Percentiles rank a stretch among this genome's conserved stretches.
These are phyloP conservation scores for Ascidia mentula DNA, from an alignment of 23 tunicate genomes.

Conservation along the genomic window DNA sequence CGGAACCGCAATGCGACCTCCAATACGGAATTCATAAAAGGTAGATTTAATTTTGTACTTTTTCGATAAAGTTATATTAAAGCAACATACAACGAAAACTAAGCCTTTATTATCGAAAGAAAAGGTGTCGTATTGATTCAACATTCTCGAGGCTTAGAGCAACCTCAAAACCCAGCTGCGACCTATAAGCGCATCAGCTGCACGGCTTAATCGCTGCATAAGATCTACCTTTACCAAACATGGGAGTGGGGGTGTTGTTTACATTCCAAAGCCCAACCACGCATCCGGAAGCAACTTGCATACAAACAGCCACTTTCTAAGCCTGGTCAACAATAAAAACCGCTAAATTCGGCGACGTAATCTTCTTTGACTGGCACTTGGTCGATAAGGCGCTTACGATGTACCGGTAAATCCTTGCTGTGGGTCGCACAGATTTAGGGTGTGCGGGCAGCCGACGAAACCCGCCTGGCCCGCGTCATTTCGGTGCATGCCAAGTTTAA, in stretches of 20 bases:
- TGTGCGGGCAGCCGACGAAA: neutral
- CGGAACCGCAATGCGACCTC: neutral
- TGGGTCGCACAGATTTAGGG: neutral
- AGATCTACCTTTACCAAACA: neutral
- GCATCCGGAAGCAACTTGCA: no score
- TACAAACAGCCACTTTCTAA: neutral
- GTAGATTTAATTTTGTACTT: neutral
- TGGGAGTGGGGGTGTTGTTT: neutral
- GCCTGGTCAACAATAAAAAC: neutral
- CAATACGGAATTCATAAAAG: neutral
- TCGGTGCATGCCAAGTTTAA: neutral
- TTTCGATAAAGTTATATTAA: neutral
- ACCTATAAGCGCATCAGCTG: neutral
- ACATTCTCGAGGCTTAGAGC: no score
- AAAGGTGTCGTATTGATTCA: no score
- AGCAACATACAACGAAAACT: no score
- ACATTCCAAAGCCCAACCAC: neutral
- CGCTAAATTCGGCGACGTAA: neutral
- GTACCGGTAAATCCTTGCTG: neutral
- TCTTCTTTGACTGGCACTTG: neutral
- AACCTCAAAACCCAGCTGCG: constrained; percentile 1
- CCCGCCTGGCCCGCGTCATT: neutral
- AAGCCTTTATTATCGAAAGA: no score
- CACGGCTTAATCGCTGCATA: no score
- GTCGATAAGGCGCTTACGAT: neutral